Evolutionary conservation across 1,140 invertebrate species (phyloP), one percentile per base, ranked within the genome.

Genomic region (Globodera rostochiensis): DNA sequence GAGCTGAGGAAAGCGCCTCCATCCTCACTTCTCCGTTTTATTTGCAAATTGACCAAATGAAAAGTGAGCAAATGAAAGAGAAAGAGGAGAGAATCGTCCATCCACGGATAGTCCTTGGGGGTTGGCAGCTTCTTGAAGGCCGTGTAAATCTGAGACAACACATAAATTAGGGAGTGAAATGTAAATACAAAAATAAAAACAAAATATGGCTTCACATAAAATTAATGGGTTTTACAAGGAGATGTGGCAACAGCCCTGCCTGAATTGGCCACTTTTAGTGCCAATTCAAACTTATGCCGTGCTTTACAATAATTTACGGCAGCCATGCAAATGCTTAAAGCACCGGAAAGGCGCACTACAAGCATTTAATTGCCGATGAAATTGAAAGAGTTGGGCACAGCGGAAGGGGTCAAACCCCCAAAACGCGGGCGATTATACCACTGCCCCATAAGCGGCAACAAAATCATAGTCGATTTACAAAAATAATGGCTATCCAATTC

Each of bases 221-320:
- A 15, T 66, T 21, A 66, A 15, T 66, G 13, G 2, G n/a, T 2
- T 13, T 21, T 15, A 13, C 19, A 13, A 6, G 8, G 46, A 2
- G 49, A 9, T 78, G 76, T 78, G 13, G 70, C 76, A 15, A 78
- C 15, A n/a, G 36, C 19, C 76, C 76, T 78, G 76, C 76, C 76
- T 6, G 60, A 78, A 2, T 11, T 15, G 9, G n/a, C 70, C 19
- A 46, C 9, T 3, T 13, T 53, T 3, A 3, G 21, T n/a, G 53
- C 46, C 21, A 50, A 6, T 45, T 67, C 76, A 69, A 78, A 78
- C 76, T 78, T 11, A 36, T 77, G 13, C 13, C 15, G 13, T 46
- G 25, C 70, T 47, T 57, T 19, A 19, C 60, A 36, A 45, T 70
- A 70, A 78, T 78, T 45, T 78, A 50, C 25, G 60, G 76, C 76